Conservation (phyloP, 1,140 invertebrate genomes). For the Pomacea maculata region DNA sequence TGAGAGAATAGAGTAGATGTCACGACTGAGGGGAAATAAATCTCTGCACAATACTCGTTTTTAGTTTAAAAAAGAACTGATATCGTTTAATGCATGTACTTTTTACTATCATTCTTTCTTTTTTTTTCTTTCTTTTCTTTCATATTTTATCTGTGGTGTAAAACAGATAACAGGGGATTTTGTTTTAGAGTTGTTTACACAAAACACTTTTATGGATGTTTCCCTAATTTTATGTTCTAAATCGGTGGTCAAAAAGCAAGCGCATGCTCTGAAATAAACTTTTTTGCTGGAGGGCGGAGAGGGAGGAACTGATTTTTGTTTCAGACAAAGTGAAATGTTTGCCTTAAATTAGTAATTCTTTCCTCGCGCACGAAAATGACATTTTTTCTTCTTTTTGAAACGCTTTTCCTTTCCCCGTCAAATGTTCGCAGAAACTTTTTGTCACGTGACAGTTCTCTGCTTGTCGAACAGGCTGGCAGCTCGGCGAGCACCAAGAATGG, state of each 20-base stretch:
- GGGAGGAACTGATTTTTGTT: too few species aligned
- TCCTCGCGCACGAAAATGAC: too few species aligned
- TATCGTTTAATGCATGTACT: background rate
- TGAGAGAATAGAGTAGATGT: background rate
- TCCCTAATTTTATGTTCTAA: background rate
- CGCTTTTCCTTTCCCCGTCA: background rate
- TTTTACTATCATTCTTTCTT: background rate
- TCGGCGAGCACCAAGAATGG: conserved; percentile 44
- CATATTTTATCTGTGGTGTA: background rate
- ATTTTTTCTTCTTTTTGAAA: too few species aligned
- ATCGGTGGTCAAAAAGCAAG: too few species aligned
- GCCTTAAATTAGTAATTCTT: background rate
- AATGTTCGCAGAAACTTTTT: background rate
- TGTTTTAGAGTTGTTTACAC: background rate
- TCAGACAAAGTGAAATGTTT: background rate
- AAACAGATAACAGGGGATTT: background rate
- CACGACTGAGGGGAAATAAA: background rate
- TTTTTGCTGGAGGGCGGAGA: too few species aligned
- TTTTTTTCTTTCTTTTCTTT: background rate
- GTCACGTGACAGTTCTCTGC: background rate
- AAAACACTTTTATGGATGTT: background rate
- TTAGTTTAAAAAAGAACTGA: background rate
- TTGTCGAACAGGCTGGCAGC: conserved; percentile 28
- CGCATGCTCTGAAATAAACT: too few species aligned
- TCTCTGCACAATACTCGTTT: background rate